phyloP scores from a whole-genome alignment of 2,113 vertebrate species.

The Condylura cristata region DNA sequence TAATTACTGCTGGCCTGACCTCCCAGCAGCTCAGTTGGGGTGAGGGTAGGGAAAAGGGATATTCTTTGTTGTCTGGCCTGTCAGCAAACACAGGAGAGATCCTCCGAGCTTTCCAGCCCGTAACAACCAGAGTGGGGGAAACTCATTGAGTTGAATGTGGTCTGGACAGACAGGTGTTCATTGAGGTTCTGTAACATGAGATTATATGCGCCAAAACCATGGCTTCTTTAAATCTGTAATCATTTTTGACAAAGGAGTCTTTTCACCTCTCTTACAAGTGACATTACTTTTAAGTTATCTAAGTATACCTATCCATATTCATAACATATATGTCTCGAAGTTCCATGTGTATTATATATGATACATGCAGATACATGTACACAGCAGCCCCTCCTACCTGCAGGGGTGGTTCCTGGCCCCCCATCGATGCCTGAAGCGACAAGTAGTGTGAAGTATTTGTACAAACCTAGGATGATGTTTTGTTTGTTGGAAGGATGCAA shows the following conservation, averaged over 20 bases:
- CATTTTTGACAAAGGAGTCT: not conserved
- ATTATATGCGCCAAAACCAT: not conserved
- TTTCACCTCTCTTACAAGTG: not conserved
- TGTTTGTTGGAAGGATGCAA: not conserved
- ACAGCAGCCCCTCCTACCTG: not conserved
- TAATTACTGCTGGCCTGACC: not conserved
- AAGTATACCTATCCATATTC: not conserved
- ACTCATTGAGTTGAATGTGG: not conserved
- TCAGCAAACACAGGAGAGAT: constrained; percentile 47
- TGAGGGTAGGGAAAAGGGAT: too few relatives aligned
- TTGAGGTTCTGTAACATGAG: not conserved
- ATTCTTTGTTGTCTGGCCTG: not conserved
- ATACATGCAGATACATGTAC: rapidly evolving
- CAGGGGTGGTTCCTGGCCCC: not conserved
- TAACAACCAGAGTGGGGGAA: not conserved
- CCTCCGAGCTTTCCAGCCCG: not conserved
- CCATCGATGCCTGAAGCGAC: not conserved
- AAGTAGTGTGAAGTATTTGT: not conserved
- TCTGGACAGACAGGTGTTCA: not conserved
- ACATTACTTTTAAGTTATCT: not conserved
- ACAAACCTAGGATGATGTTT: not conserved
- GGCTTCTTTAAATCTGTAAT: too few relatives aligned
- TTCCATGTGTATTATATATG: not conserved
- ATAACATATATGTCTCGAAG: not conserved
- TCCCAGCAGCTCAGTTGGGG: not conserved